Percentiles rank a stretch among this genome's conserved stretches.
phyloP scores from a whole-genome alignment of 2,888 invertebrate species.

The Masnerella sp. region DNA sequence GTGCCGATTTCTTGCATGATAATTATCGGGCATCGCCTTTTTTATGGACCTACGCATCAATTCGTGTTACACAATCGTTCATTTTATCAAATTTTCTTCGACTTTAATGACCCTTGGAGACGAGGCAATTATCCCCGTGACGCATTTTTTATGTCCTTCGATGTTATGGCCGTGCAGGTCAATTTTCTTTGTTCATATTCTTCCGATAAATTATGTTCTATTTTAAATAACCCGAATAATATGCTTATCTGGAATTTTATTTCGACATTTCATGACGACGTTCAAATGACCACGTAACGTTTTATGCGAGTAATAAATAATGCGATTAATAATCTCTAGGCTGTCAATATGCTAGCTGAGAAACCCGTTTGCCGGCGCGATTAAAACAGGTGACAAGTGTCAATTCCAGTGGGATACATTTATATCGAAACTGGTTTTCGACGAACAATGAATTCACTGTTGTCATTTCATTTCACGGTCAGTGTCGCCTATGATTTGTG shows the following conservation, averaged over 20 bases:
- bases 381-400: conserved; percentile 76
- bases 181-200: conserved; percentile 43
- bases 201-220: conserved; percentile 24
- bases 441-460: conserved; percentile 57
- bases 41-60: conserved; percentile 12
- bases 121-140: conserved; percentile 16
- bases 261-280: conserved; percentile 30
- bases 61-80: conserved; percentile 23
- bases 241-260: conserved; percentile 38
- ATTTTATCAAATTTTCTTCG: conserved; percentile 36
- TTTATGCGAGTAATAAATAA: conserved; percentile 69
- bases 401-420: conserved; percentile 62
- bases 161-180: conserved; percentile 17
- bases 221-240: conserved; percentile 44
- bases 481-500: conserved; percentile 56
- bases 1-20: conserved; percentile 35
- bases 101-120: conserved; percentile 18
- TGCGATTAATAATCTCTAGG: conserved; percentile 69
- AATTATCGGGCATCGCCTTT: conserved; percentile 36
- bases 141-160: conserved; percentile 11
- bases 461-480: conserved; percentile 57
- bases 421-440: conserved; percentile 57
- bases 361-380: conserved; percentile 72
- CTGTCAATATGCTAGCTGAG: conserved; percentile 66
- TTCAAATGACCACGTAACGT: conserved; percentile 53